Percentiles rank a stretch among this genome's conserved stretches.
These are phyloP conservation scores for Hipposideros armiger DNA, from an alignment of 2,113 vertebrate species.

Conservation along the genomic window DNA sequence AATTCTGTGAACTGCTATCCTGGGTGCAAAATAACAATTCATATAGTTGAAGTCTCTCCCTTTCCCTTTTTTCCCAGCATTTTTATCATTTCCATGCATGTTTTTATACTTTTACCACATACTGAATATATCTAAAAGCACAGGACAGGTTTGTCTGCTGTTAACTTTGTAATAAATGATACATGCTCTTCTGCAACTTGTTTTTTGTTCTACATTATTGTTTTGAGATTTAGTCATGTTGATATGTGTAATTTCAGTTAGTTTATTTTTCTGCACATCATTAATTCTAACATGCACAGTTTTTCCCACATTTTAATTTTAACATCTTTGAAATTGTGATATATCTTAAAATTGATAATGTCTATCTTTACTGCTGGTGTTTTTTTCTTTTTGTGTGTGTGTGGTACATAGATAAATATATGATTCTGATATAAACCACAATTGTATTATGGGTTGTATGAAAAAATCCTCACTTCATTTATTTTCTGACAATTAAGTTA, in stretches of 20 bases:
- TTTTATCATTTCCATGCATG: not conserved
- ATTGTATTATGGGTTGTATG: not conserved
- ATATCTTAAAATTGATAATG: constrained; percentile 5
- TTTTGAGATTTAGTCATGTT: constrained; percentile 35
- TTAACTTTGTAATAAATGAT: constrained; percentile 27
- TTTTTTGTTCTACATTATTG: not conserved
- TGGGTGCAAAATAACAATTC: not conserved
- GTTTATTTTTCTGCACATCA: constrained; percentile 14
- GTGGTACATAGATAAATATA: not conserved
- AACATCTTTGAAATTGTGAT: constrained; percentile 11
- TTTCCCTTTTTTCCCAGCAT: not conserved
- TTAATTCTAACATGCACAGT: not conserved
- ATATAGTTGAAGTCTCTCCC: not conserved
- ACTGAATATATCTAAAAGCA: constrained; percentile 2
- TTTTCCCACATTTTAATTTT: not conserved
- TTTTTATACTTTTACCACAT: not conserved
- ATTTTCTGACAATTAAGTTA: not conserved
- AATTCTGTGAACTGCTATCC: not conserved
- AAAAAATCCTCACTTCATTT: not conserved
- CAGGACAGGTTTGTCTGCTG: not conserved
- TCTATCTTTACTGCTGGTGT: not conserved
- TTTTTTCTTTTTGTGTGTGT: not conserved
- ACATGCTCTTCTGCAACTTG: not conserved
- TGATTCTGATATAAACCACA: not conserved
- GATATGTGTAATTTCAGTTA: not conserved